These are phyloP conservation scores for Scomber japonicus DNA, from an alignment of 2,113 vertebrate genomes.

Conservation along the genomic window DNA sequence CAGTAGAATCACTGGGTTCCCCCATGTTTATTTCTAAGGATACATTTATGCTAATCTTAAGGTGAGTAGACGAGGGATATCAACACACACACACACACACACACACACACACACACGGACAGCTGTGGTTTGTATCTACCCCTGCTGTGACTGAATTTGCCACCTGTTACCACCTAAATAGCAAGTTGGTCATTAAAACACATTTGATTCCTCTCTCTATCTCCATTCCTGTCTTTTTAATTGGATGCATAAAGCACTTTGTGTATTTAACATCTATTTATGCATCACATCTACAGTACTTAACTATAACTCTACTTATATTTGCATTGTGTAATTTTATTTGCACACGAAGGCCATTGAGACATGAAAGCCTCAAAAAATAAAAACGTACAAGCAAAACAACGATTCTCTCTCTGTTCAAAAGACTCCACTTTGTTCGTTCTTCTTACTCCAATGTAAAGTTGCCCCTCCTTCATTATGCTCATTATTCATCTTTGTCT, in stretches of 20 bases:
- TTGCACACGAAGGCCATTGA: not conserved
- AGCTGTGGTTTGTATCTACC: constrained; percentile 7
- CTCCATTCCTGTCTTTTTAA: constrained; percentile 29
- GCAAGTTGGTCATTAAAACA: constrained; percentile 44
- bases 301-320: not conserved
- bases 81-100: constrained; percentile 13
- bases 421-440: too few species aligned
- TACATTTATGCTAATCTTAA: constrained; percentile 32
- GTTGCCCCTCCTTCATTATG: not conserved
- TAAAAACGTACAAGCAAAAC: too few species aligned
- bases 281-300: not conserved
- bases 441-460: not conserved
- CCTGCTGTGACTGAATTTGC: constrained; percentile 27
- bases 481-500: not conserved
- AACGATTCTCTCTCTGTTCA: not conserved
- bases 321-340: not conserved
- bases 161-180: constrained; percentile 50
- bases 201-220: constrained; percentile 28
- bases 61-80: constrained; percentile 24
- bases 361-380: too few species aligned
- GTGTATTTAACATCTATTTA: not conserved
- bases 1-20: constrained; percentile 9
- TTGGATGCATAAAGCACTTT: not conserved
- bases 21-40: constrained; percentile 47
- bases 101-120: constrained; percentile 2